Percentiles rank a stretch among this genome's conserved stretches.
phyloP scores from a whole-genome alignment of 2,888 invertebrate species.

The Neocrepidodera transversa region DNA sequence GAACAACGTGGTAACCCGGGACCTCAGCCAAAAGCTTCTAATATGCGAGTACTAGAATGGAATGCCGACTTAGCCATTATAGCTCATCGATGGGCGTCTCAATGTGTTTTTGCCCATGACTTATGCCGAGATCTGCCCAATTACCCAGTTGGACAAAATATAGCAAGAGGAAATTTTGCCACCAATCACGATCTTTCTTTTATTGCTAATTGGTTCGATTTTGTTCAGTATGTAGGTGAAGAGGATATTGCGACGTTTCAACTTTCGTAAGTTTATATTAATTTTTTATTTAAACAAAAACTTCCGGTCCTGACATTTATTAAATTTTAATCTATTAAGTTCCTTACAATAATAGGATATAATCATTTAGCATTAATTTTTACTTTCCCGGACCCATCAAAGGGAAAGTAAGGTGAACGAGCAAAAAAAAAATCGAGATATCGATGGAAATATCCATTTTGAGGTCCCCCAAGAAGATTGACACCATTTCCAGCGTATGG shows the following conservation, averaged over 20 bases:
- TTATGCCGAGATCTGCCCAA: conserved; percentile 55
- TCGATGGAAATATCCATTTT: no score
- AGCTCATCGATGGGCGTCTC: conserved; percentile 61
- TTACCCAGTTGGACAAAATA: conserved; percentile 60
- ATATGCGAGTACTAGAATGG: conserved; percentile 58
- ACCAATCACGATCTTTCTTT: conserved; percentile 49
- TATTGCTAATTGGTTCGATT: conserved; percentile 56
- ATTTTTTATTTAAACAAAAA: no score
- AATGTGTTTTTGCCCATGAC: conserved; percentile 58
- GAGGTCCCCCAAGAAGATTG: no score
- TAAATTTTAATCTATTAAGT: no score
- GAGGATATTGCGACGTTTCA: conserved; percentile 42
- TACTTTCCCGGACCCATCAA: no score
- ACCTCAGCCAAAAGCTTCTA: conserved; percentile 57
- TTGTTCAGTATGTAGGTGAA: conserved; percentile 51
- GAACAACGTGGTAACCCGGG: conserved; percentile 56
- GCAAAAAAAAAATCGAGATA: no score
- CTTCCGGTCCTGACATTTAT: no score
- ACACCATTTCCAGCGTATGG: no score
- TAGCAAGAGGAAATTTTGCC: conserved; percentile 53
- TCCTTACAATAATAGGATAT: no score
- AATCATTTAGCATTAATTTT: no score
- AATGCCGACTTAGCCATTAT: conserved; percentile 57
- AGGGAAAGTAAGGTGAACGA: no score
- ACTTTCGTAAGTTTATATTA: conserved; percentile 44